These are phyloP conservation scores for Coturnix japonica DNA, from an alignment of 2,113 vertebrate species.

Conservation along the genomic window DNA sequence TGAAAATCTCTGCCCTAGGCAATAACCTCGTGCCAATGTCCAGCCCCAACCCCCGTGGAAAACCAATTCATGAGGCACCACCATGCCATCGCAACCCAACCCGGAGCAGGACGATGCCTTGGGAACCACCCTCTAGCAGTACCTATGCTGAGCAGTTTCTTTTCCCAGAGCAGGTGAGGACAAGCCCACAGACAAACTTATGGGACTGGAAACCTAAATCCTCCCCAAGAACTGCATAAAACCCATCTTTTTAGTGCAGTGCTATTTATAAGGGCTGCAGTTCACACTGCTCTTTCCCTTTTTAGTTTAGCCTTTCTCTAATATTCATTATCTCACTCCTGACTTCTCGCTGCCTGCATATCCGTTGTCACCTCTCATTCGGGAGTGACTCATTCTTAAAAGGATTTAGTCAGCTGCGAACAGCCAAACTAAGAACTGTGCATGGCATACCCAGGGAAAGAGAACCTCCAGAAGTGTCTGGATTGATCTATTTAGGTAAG, in stretches of 20 bases:
- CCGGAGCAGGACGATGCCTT: background rate
- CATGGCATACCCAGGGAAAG: background rate
- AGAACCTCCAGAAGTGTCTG: conserved; percentile 39
- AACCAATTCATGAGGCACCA: background rate
- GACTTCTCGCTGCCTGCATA: conserved; percentile 39
- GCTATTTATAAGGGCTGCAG: conserved; percentile 29
- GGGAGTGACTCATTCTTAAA: conserved; percentile 53
- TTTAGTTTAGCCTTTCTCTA: conserved; percentile 47
- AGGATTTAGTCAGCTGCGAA: conserved; percentile 69
- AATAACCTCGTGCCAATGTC: conserved; percentile 17
- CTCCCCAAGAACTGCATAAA: conserved; percentile 16
- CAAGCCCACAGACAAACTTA: background rate
- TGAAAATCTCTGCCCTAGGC: conserved; percentile 26
- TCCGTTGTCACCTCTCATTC: conserved; percentile 61
- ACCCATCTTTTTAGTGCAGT: background rate
- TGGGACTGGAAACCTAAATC: conserved; percentile 16
- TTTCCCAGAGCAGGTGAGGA: background rate
- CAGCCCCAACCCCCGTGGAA: background rate
- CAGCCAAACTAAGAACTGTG: background rate
- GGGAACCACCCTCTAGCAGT: background rate
- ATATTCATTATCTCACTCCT: conserved; percentile 43
- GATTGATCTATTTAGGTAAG: conserved; percentile 15
- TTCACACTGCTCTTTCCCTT: conserved; percentile 3
- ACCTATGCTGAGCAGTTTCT: background rate
- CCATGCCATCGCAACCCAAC: accelerated